Percentiles rank a stretch among this genome's conserved stretches.
Conservation (phyloP, 2,797 vertebrate species). For the Malacoraja senta region DNA sequence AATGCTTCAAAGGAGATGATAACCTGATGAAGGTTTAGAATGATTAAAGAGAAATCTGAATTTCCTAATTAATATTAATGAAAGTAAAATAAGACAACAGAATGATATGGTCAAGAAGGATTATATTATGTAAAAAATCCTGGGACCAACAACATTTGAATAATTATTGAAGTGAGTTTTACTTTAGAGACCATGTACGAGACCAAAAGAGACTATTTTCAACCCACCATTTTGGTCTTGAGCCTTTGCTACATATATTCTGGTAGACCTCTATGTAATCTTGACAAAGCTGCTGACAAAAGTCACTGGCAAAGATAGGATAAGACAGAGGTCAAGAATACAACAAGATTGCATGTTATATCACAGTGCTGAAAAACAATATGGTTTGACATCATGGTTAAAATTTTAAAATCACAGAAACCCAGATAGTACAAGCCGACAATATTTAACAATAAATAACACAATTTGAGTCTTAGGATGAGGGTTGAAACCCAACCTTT, state of each 20-base stretch:
- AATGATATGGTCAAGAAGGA: not conserved
- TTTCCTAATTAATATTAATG: not conserved
- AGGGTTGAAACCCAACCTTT: not conserved
- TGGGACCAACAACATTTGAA: not conserved
- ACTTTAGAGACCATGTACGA: not conserved
- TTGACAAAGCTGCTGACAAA: not conserved
- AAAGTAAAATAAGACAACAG: not conserved
- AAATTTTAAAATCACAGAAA: not conserved
- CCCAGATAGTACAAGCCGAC: not conserved
- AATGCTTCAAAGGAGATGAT: not conserved
- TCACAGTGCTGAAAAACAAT: not conserved
- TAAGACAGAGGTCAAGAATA: not conserved
- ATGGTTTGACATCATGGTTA: not conserved
- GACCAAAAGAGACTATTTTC: not conserved
- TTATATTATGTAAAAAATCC: not conserved
- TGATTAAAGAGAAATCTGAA: not conserved
- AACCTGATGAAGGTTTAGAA: not conserved
- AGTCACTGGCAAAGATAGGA: not conserved
- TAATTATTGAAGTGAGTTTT: not conserved
- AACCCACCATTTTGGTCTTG: no score
- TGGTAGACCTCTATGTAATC: not conserved
- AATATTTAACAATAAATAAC: not conserved
- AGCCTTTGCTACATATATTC: not conserved
- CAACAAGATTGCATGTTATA: not conserved
- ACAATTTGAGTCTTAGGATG: not conserved